phyloP scores from a whole-genome alignment of 2,113 vertebrate genomes.

The Centrocercus urophasianus region DNA sequence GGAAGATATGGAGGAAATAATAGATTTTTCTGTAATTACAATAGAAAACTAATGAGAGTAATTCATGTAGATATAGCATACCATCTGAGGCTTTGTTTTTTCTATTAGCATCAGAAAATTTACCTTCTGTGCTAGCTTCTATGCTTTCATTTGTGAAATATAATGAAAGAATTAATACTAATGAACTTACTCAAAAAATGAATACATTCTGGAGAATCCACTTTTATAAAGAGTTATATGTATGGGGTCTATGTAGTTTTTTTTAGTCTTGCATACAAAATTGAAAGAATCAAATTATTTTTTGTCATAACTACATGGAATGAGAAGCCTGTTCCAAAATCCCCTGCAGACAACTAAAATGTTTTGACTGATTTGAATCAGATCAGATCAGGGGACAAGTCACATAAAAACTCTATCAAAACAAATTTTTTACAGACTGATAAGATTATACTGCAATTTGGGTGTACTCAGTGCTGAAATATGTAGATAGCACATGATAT shows the following conservation, averaged over 20 bases:
- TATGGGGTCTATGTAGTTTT: background rate
- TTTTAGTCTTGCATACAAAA: background rate
- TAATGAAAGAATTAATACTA: background rate
- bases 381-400: background rate
- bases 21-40: background rate
- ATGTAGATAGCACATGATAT: background rate
- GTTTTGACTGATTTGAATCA: background rate
- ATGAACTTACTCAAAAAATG: background rate
- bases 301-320: background rate
- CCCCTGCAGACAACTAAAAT: background rate
- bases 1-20: background rate
- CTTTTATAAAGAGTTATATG: background rate
- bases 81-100: background rate
- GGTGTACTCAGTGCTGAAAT: background rate
- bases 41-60: background rate
- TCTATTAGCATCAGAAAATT: background rate
- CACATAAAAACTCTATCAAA: background rate
- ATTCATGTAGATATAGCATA: background rate
- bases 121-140: background rate
- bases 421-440: background rate
- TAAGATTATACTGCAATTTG: background rate
- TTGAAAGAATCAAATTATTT: background rate
- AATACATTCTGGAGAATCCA: background rate
- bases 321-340: background rate
- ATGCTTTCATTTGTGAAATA: background rate